Base-by-base conservation (phyloP, 1,140 invertebrate species). In the Lasaia peninsularis region DNA sequence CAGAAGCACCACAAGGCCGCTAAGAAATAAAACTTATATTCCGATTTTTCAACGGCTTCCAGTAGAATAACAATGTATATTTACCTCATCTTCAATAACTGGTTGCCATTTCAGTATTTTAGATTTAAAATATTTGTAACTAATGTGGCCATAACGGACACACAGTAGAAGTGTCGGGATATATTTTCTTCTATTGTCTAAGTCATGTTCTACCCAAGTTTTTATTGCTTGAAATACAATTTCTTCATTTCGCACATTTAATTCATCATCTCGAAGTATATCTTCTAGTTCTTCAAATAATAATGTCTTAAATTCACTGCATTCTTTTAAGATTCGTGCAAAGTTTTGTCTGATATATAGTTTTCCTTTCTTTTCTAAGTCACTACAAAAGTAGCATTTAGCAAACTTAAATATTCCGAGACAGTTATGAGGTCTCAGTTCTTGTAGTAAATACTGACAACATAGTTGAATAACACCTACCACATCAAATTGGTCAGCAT, bases 331-430 rank as follows among this genome's bases (percentile, higher is more conserved):
- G 54, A 91, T 80, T 69, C 85, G 79, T 20, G 71, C 77, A 76
- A 91, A 91, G 67, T 91, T 80, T 59, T 90, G 88, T 71, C 87
- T 80, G 64, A 92, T 88, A 67, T 85, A 92, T 59, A 83, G 67
- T 65, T 88, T 89, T 31, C 88, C 90, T 68, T 86, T 87, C 44
- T 87, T 80, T 57, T 91, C 88, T 53, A 93, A 70, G 37, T 92
- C 89, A 57, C 81, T 87, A 76, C 93, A 94, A 68, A 93, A 93
- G 80, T 93, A 94, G 70, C 91, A 90, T 58, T 90, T 89, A 11
- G 94, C 93, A 77, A 95, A 95, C 75, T 93, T 92, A 55, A 93
- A 92, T 67, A 95, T 92, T 83, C 91, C 91, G 32, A 94, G 87
- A 76, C 92, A 93, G 71, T 93, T 94, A 63, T 90, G 89, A 9